Percentiles rank a stretch among this genome's conserved stretches.
These are phyloP conservation scores for Lissonota sp. DNA, from an alignment of 2,888 invertebrate genomes.

Conservation along the genomic window DNA sequence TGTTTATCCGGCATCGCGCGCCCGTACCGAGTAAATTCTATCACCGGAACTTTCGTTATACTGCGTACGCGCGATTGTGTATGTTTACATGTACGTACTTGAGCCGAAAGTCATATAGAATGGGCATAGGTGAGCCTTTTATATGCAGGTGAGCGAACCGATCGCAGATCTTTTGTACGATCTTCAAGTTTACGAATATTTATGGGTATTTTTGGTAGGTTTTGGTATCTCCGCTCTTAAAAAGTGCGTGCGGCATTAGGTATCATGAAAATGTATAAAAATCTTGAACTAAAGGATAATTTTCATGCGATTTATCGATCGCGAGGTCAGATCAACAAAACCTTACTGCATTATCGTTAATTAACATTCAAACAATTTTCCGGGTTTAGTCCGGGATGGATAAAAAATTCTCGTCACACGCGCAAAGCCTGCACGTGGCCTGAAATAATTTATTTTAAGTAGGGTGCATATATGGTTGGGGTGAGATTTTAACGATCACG, in stretches of 20 bases:
- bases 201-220: slow-evolving; percentile 14
- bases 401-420: too few species aligned
- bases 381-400: too few species aligned
- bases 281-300: too few species aligned
- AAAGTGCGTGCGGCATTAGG: too few species aligned
- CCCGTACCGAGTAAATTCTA: slow-evolving; percentile 60
- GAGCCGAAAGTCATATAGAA: slow-evolving; percentile 25
- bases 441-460: too few species aligned
- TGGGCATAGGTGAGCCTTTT: background rate
- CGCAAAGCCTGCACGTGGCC: too few species aligned
- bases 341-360: too few species aligned
- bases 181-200: background rate
- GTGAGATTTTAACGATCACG: slow-evolving; percentile 55
- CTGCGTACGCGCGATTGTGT: background rate
- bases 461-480: background rate
- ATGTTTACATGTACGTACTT: background rate
- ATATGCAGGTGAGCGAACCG: slow-evolving; percentile 18
- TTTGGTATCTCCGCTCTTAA: too few species aligned
- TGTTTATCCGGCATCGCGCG: slow-evolving; percentile 62
- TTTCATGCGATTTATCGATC: too few species aligned
- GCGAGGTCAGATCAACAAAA: too few species aligned
- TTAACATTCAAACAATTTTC: too few species aligned
- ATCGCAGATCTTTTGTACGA: slow-evolving; percentile 31
- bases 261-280: too few species aligned
- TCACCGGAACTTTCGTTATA: slow-evolving; percentile 59